Conservation (phyloP, 2,113 vertebrate genomes). For the Alethe castanea region DNA sequence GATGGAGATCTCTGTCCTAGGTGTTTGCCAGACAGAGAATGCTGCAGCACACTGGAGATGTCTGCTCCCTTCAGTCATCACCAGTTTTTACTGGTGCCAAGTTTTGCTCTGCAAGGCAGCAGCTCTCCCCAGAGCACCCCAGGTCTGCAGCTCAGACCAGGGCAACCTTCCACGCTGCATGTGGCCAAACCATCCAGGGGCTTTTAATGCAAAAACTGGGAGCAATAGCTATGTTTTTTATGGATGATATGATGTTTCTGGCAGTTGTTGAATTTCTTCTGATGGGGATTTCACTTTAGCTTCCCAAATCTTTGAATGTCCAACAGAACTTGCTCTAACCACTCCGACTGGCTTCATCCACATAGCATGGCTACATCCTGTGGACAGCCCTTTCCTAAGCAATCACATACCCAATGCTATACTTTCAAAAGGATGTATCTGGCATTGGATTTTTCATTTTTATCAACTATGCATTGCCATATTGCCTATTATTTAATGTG, state of each 20-base stretch:
- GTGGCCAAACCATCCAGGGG: neutral
- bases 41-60: neutral
- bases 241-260: neutral
- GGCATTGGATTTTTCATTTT: neutral
- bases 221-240: neutral
- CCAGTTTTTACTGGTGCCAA: neutral
- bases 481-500: neutral
- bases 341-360: neutral
- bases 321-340: neutral
- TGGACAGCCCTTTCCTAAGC: neutral
- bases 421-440: neutral
- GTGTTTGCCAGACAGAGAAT: neutral
- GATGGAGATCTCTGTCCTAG: neutral
- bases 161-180: fast-evolving
- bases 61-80: neutral
- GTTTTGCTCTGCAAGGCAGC: neutral
- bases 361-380: neutral
- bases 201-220: neutral
- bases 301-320: neutral
- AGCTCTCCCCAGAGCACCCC: neutral
- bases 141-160: neutral
- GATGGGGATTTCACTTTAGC: neutral
- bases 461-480: neutral
- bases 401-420: neutral
- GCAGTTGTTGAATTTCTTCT: neutral